Evolutionary conservation across 2,113 vertebrate species (phyloP).

Genomic region (Melierax canorus): DNA sequence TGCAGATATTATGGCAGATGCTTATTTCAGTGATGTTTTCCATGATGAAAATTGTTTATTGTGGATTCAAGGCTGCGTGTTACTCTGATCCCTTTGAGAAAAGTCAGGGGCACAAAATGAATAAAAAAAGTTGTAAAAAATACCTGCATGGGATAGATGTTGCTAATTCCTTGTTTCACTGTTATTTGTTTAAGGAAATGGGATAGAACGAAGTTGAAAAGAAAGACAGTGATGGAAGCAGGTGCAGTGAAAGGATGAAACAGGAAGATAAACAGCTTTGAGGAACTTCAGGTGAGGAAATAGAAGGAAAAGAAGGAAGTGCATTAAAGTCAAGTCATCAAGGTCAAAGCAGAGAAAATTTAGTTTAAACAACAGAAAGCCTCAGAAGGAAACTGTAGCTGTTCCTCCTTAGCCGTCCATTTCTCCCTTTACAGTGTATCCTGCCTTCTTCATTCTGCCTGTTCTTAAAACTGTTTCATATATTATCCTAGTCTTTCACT

Average conservation of each 20-base stretch:
- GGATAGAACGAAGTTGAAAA: not conserved
- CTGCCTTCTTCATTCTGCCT: not conserved
- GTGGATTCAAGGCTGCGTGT: rapidly evolving
- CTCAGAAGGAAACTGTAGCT: not conserved
- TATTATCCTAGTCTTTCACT: not conserved
- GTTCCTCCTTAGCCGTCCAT: not conserved
- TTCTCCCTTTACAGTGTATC: not conserved
- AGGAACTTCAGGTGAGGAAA: not conserved
- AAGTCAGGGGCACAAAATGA: not conserved
- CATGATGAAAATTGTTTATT: not conserved
- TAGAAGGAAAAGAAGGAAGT: not conserved
- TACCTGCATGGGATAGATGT: not conserved
- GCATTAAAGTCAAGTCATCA: not conserved
- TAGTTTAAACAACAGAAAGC: not conserved
- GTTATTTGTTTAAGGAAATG: not conserved
- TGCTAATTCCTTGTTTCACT: not conserved
- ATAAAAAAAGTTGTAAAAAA: not conserved
- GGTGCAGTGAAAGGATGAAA: not conserved
- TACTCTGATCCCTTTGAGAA: not conserved
- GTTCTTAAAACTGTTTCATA: not conserved
- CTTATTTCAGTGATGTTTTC: not conserved
- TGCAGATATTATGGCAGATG: not conserved
- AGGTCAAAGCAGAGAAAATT: not conserved
- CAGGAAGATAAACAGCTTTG: not conserved
- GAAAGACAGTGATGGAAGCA: not conserved